Conservation (phyloP, 2,113 vertebrate genomes). For the Forbesichthys papilliferus region DNA sequence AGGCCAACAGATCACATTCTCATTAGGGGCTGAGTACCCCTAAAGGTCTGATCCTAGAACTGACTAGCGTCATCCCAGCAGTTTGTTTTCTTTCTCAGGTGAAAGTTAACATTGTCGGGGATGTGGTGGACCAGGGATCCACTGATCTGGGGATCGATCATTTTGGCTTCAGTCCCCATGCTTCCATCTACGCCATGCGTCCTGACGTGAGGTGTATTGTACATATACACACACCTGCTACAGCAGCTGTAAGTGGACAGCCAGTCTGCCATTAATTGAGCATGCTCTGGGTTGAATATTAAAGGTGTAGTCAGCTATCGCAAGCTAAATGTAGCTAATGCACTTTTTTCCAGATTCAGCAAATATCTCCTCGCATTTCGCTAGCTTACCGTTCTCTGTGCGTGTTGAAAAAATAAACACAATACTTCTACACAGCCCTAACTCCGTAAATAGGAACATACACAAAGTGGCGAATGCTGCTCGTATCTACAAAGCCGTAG, state of each 20-base stretch:
- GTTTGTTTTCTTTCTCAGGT: conserved; percentile 76
- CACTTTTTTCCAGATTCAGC: no score
- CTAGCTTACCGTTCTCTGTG: no score
- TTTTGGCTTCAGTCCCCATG: conserved; percentile 88
- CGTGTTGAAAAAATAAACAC: no score
- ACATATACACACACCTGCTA: conserved; percentile 88
- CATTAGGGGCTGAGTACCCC: no score
- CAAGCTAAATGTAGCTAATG: no score
- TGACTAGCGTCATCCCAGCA: not conserved
- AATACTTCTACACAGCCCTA: no score
- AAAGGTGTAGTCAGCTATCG: not conserved
- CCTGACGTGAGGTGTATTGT: conserved; percentile 92
- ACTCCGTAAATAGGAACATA: no score
- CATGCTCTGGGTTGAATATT: not conserved
- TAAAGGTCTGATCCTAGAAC: not conserved
- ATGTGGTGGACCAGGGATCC: conserved; percentile 91
- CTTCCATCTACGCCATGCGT: conserved; percentile 90
- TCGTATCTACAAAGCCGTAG: no score
- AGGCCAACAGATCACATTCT: no score
- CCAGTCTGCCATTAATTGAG: conserved; percentile 17
- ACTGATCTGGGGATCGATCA: conserved; percentile 85
- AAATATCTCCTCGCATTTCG: no score
- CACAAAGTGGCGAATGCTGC: no score
- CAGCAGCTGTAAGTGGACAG: conserved; percentile 86
- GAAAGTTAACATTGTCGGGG: conserved; percentile 93